A percentile compares a stretch with the other conserved stretches of the same genome.
phyloP scores from a whole-genome alignment of 2,797 vertebrate genomes.

The Novumbra hubbsi region DNA sequence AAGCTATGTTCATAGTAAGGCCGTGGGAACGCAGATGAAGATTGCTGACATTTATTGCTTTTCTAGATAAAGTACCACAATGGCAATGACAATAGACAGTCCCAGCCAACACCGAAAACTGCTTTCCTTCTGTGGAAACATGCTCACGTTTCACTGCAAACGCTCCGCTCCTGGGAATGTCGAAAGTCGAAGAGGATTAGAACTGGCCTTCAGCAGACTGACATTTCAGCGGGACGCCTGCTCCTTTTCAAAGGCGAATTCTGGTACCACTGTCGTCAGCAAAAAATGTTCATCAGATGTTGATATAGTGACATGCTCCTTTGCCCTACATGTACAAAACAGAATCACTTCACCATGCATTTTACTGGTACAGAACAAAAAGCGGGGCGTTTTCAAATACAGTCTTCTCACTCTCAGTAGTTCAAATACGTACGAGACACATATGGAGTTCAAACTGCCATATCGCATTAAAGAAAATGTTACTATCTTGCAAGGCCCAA shows the following conservation, averaged over 20 bases:
- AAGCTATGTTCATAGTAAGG: neutral
- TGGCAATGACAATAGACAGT: neutral
- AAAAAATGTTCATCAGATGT: constrained; percentile 43
- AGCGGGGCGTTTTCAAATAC: constrained; percentile 65
- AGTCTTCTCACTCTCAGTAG: constrained; percentile 73
- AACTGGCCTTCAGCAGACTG: constrained; percentile 71
- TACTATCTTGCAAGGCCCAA: constrained; percentile 80
- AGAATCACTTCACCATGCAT: constrained; percentile 75
- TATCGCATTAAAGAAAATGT: constrained; percentile 72
- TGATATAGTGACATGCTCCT: constrained; percentile 72
- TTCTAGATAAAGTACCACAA: neutral
- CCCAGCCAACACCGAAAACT: constrained; percentile 16
- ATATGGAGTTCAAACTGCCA: constrained; percentile 76
- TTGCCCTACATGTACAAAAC: constrained; percentile 67
- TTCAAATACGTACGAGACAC: constrained; percentile 68
- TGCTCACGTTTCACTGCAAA: constrained; percentile 77
- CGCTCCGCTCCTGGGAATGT: constrained; percentile 30
- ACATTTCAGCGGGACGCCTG: constrained; percentile 66
- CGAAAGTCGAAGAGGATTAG: constrained; percentile 34
- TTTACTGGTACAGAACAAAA: constrained; percentile 67
- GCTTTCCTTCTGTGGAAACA: constrained; percentile 76
- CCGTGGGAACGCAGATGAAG: neutral
- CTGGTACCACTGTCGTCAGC: constrained; percentile 58
- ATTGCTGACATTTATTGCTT: neutral
- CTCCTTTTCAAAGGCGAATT: constrained; percentile 71